Base-by-base conservation (phyloP, 2,888 invertebrate genomes). In the Platypus cylindrus region DNA sequence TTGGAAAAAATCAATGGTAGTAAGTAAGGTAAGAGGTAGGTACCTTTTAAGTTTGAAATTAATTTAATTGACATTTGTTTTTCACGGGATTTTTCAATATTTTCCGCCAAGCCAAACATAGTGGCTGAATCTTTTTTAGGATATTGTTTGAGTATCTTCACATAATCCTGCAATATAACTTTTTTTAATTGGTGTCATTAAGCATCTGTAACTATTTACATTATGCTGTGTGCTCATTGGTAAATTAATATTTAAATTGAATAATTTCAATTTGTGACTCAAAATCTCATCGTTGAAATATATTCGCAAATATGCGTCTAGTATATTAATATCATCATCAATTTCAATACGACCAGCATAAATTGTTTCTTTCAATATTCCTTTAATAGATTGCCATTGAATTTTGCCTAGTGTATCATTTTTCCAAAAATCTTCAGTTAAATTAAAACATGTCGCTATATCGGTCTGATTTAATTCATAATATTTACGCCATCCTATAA, bases 391-490 rank as follows among this genome's bases (percentile, higher is more conserved):
- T 36, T 74, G 70, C 85, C 86, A 87, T 46, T 77, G 71, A 2
- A 66, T 54, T 30, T 55, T 52, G 5, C 48, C 62, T n/a, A n/a
- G n/a, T 17, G 55, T 53, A 25, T 64, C 54, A 34, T 41, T 49
- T 41, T 53, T 52, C 58, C 59, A 58, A 34, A 60, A 37, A 31
- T 62, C 57, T 38, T 60, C 60, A 1, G 71, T 66, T 25, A 81
- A 64, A 41, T 78, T 75, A 23, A 76, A 66, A 1, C 81, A 82
- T 3, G 84, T 81, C 32, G 75, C 68, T 1, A 89, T 64, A 59
- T 91, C 91, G 0, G 80, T 71, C 48, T 80, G 77, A 32, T 78
- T 81, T 62, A 91, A 91, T 54, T 91, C 89, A 60, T 93, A 91
- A 55, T 75, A 75, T 54, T 81, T 84, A 1, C 81, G 80, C 90